phyloP scores from a whole-genome alignment of 2,888 invertebrate species.

The Drosophila merina region DNA sequence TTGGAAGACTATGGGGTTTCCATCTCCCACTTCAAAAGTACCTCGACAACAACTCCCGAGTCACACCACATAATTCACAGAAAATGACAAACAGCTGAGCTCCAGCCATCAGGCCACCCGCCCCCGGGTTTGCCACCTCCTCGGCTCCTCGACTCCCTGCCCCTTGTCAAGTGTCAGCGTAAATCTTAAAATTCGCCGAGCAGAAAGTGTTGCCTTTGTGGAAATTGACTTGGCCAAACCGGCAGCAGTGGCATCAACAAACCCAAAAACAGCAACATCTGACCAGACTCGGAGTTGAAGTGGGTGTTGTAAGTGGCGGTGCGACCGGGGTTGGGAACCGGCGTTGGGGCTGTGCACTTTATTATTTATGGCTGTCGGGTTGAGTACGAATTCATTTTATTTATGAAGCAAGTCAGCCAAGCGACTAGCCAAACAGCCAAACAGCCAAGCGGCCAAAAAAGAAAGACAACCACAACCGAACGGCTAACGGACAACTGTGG shows the following conservation, averaged over 20 bases:
- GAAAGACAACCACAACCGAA: slow-evolving; percentile 48
- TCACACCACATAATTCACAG: slow-evolving; percentile 67
- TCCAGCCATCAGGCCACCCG: slow-evolving; percentile 16
- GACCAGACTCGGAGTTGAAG: slow-evolving; percentile 43
- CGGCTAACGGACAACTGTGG: slow-evolving; percentile 58
- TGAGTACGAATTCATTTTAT: slow-evolving; percentile 76
- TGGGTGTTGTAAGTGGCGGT: slow-evolving; percentile 45
- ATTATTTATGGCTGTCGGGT: slow-evolving; percentile 75
- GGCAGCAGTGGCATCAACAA: slow-evolving; percentile 21
- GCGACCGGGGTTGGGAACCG: slow-evolving; percentile 1
- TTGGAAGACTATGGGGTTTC: background rate
- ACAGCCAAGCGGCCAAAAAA: slow-evolving; percentile 26
- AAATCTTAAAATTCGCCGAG: slow-evolving; percentile 75
- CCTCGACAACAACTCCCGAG: slow-evolving; percentile 45
- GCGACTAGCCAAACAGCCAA: slow-evolving; percentile 45
- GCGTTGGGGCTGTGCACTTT: slow-evolving; percentile 59
- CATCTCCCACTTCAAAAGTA: slow-evolving; percentile 8
- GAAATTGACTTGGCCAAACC: slow-evolving; percentile 63
- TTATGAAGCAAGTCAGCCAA: slow-evolving; percentile 71
- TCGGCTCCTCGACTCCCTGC: background rate
- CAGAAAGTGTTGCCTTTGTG: slow-evolving; percentile 71
- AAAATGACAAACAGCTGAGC: slow-evolving; percentile 64
- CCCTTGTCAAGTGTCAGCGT: slow-evolving; percentile 71
- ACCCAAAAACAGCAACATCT: slow-evolving; percentile 46
- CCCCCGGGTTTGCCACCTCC: background rate